Evolutionary conservation across 2,797 vertebrate genomes (phyloP), one percentile per base, ranked within the genome.

Genomic region (Syngnathus rostellatus): DNA sequence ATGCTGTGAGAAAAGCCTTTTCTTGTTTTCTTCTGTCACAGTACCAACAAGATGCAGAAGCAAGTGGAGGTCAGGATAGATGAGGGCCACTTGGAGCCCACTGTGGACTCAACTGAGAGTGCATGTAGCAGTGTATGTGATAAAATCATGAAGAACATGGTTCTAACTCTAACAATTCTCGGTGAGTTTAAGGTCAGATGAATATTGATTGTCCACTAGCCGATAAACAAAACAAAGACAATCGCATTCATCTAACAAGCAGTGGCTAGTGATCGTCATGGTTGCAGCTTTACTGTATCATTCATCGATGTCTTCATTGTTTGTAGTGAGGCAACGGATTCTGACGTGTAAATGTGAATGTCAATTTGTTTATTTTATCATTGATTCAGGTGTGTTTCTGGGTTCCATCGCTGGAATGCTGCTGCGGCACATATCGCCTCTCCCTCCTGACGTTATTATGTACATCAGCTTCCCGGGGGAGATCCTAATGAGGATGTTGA

Each of bases 401-500:
- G 97, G 97, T 41, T 93, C 95, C 19, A 81, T 95, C 0, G 78
- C 91, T 71, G 97, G 97, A 50, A 91, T 93, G 77, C 89, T 98
- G 67, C 90, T 99, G 75, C 92, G 97, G 46, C 86, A 96, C 78
- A 91, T 92, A 60, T 92, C 95, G 17, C 97, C 96, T 43, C 92
- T 99, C 72, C 93, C 94, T 57, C 89, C 95, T 0, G 95, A 99
- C 66, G 89, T 98, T 62, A 67, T 99, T 66, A 93, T 98, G 97
- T 77, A 98, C 81, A 98, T 99, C 81, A 89, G 90, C 69, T 99
- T 99, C 81, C 97, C 97, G 0, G 97, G 97, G 74, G 97, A 99
- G 77, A 96, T 99, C 76, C 93, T 99, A 68, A 99, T 99, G 97
- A 92, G 97, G 89, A 97, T 99, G 97, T 86, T 99, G 72, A 99